Conservation (phyloP, 2,888 invertebrate genomes). For the Cacoxenus indagator region DNA sequence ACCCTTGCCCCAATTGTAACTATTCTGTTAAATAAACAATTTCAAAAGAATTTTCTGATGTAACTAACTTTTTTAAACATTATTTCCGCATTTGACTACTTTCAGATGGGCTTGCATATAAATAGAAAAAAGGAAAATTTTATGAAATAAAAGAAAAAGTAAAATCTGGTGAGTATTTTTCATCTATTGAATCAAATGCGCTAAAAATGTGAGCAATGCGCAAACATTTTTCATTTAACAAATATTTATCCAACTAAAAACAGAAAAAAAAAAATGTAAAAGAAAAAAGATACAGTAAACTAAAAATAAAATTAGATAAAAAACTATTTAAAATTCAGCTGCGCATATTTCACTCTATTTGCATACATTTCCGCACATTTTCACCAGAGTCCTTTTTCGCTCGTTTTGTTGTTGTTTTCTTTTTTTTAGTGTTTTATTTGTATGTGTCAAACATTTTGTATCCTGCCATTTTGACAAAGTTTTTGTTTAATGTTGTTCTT, state of each 20-base stretch:
- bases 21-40: too few species aligned
- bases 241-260: not conserved
- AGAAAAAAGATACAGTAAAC: not conserved
- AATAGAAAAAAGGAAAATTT: too few species aligned
- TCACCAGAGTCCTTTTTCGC: not conserved
- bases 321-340: slow-evolving; percentile 13
- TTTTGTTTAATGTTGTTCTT: not conserved
- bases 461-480: not conserved
- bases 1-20: too few species aligned
- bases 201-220: not conserved
- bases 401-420: not conserved
- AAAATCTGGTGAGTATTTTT: not conserved
- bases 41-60: too few species aligned
- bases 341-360: slow-evolving; percentile 12
- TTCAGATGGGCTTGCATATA: too few species aligned
- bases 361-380: slow-evolving; percentile 5
- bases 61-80: too few species aligned
- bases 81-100: too few species aligned
- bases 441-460: not conserved
- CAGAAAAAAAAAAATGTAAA: slow-evolving; percentile 4
- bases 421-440: not conserved
- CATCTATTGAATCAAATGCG: not conserved
- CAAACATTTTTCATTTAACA: not conserved
- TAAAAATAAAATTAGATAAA: not conserved
- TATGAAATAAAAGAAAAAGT: too few species aligned